Evolutionary conservation across 2,113 vertebrate genomes (phyloP), one percentile per base, ranked within the genome.

Genomic region (Poecile atricapillus): DNA sequence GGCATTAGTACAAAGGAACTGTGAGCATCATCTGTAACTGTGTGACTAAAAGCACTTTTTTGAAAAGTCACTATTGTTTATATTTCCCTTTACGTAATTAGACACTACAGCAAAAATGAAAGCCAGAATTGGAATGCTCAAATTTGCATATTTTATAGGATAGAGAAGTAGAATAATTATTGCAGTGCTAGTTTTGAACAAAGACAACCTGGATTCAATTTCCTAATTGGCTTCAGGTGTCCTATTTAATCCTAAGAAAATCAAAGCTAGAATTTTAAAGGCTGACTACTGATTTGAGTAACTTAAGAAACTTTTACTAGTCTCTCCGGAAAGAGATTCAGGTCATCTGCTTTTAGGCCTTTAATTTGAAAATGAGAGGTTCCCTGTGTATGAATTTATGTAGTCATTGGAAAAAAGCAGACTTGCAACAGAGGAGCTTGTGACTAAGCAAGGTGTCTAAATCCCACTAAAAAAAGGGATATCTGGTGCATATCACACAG

Each of bases 181-280:
- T 83, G 53, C 18, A 55, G 24, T 58, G 15, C 20, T 65, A 50
- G 50, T 44, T 93, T 93, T 83, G 75, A 88, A 93, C 50, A 80
- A 93, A 73, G 43, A 52, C 17, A 79, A 76, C 44, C 28, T 80
- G 46, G n/a, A 76, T 90, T 73, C 0, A 0, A 62, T 83, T 88
- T 87, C 27, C 43, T 93, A 83, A 91, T 69, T 94, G 58, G 49
- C 17, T 87, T 89, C 22, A 75, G 58, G 49, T 93, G 55, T 43
- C 62, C 70, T 85, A 71, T 79, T 75, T 94, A 93, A 90, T 79
- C 53, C 41, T 92, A 47, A 69, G 13, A 58, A 90, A 93, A 88
- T 90, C 46, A 90, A 91, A 96, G 43, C 13, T 24, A 27, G 43
- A 87, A 65, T 83, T 95, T 77, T 91, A 77, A 77, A 80, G 22